These are phyloP conservation scores for Tauraco hartlaubi DNA, from an alignment of 2,797 vertebrate species.

Conservation along the genomic window DNA sequence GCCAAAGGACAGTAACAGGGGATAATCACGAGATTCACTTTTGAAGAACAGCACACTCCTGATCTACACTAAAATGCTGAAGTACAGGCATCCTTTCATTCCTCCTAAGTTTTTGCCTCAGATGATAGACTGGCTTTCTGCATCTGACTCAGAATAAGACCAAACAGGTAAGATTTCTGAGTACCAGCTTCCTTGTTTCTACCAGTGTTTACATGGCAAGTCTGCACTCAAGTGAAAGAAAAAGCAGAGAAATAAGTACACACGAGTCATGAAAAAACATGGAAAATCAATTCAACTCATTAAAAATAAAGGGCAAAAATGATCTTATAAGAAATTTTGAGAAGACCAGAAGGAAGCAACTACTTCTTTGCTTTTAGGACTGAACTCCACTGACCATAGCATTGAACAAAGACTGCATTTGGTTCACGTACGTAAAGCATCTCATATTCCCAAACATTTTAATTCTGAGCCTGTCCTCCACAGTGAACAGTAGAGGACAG, in stretches of 20 bases:
- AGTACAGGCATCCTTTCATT: neutral
- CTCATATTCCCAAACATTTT: neutral
- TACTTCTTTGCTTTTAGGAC: neutral
- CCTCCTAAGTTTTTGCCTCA: neutral
- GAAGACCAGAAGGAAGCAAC: neutral
- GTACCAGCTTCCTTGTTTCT: neutral
- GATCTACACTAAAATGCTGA: neutral
- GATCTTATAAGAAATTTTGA: neutral
- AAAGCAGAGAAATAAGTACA: neutral
- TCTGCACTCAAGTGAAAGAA: neutral
- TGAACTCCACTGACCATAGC: neutral
- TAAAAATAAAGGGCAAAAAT: neutral
- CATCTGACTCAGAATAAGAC: neutral
- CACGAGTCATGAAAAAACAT: fast-evolving
- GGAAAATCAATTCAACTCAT: neutral
- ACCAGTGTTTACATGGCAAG: neutral
- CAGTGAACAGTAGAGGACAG: neutral
- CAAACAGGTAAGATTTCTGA: neutral
- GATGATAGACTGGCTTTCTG: neutral
- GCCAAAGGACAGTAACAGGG: neutral
- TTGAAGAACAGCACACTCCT: neutral
- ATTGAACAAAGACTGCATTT: neutral
- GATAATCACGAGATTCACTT: neutral
- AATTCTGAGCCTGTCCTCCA: neutral
- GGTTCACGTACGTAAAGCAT: neutral